Evolutionary conservation across 1,140 invertebrate genomes (phyloP).

Genomic region (Cherax quadricarinatus): DNA sequence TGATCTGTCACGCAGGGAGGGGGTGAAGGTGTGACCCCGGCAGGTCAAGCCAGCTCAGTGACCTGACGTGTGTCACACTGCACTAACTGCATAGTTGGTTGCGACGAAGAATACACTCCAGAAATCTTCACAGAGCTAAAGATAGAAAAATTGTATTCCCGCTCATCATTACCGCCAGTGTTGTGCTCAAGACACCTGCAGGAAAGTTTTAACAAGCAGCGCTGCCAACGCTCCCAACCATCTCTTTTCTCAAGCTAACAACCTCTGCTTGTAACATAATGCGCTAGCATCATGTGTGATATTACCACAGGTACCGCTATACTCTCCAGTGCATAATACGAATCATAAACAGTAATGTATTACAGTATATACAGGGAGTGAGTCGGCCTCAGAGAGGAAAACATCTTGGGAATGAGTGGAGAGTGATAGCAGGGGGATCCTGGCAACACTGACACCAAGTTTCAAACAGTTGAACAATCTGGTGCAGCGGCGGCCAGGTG

Average conservation of each 20-base stretch:
- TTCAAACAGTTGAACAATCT: slow-evolving; percentile 61
- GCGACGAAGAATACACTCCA: background rate
- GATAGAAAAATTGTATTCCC: slow-evolving; percentile 60
- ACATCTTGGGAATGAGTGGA: background rate
- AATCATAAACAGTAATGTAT: background rate
- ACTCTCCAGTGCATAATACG: background rate
- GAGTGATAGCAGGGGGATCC: background rate
- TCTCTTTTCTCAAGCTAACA: background rate
- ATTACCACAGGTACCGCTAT: background rate
- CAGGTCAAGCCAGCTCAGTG: background rate
- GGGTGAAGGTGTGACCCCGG: background rate
- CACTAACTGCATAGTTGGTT: background rate
- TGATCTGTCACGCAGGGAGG: background rate
- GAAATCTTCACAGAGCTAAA: slow-evolving; percentile 44
- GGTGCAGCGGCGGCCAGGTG: slow-evolving; percentile 39
- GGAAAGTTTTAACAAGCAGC: slow-evolving; percentile 69
- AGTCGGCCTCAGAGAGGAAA: background rate
- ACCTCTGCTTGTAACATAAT: background rate
- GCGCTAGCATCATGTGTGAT: background rate
- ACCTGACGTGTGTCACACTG: background rate
- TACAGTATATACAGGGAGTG: background rate
- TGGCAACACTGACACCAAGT: slow-evolving; percentile 44
- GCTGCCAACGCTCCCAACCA: slow-evolving; percentile 30
- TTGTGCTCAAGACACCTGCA: slow-evolving; percentile 65
- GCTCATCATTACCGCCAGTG: slow-evolving; percentile 66